Evolutionary conservation across 2,888 invertebrate genomes (phyloP), one percentile per base, ranked within the genome.

Genomic region (Nomada fabriciana): DNA sequence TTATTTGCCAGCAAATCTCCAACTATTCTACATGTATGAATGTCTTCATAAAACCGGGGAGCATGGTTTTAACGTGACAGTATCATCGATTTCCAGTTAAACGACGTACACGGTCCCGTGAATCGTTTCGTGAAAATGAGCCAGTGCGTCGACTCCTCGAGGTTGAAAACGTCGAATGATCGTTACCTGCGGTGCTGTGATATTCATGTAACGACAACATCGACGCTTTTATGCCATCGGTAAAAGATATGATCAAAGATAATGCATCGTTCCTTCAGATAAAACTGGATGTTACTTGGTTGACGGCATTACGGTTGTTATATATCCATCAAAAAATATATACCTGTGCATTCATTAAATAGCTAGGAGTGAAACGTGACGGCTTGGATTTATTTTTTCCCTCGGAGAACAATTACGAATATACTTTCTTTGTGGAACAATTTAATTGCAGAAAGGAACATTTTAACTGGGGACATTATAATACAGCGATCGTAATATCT

Each of bases 251-350:
- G n/a, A n/a, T 15, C 29, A 29, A 15, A 57, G 74, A 75, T 85
- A 76, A 80, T 76, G 83, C 78, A 76, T 71, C 68, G 65, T 80
- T 76, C 63, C 64, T 42, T 60, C 80, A 76, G 85, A 85, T 87
- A 85, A 85, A 67, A 73, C 72, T 20, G 23, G 52, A 5, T 57
- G 53, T 36, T 83, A 82, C 76, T 89, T 89, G 87, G 81, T 86
- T 83, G 86, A 84, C 85, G 75, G 74, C 74, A 85, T 80, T 75
- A 61, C 76, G 72, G 65, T 53, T 73, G 71, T 82, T 89, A 73
- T 86, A 83, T 86, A 81, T 82, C 85, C 73, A 87, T 85, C 89
- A 87, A 88, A 89, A 87, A 90, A 90, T 84, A 78, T 72, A 77
- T 84, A 79, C 79, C 47, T 47, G 47, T 47, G 3, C 11, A 47